A percentile compares a stretch with the other conserved stretches of the same genome.
These are phyloP conservation scores for Ptychodera flava DNA, from an alignment of 35 echinoderm and acorn worm genomes.

Conservation along the genomic window DNA sequence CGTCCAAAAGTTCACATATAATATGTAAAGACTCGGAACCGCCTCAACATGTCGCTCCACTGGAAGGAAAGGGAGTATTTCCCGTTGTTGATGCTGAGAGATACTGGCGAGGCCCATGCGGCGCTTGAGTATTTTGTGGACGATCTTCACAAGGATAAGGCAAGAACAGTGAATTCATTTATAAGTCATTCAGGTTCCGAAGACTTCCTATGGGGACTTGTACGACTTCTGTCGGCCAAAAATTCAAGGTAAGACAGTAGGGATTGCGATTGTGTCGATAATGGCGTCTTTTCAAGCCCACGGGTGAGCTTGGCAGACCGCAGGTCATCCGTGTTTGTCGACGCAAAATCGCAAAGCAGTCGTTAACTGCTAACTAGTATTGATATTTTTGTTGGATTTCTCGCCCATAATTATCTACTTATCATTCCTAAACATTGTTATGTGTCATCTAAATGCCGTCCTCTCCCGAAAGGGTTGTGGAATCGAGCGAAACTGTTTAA, in stretches of 20 bases:
- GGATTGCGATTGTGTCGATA: no score
- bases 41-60: constrained; percentile 57
- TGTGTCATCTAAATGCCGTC: no score
- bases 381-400: no score
- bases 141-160: constrained; percentile 88
- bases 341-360: no score
- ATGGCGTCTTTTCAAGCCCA: no score
- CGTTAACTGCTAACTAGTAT: no score
- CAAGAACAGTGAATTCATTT: constrained; percentile 74
- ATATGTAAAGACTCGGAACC: constrained; percentile 16
- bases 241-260: constrained; percentile 62
- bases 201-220: constrained; percentile 85
- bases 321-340: no score
- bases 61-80: constrained; percentile 84
- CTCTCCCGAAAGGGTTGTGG: no score
- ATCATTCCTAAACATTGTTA: no score
- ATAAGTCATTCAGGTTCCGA: constrained; percentile 77
- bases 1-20: background rate
- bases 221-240: constrained; percentile 58
- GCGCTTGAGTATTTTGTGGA: constrained; percentile 88
- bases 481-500: no score
- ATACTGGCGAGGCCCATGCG: constrained; percentile 27
- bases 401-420: no score
- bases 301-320: no score
- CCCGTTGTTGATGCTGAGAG: constrained; percentile 48